phyloP scores from a whole-genome alignment of 2,113 vertebrate genomes.

The Hemiprocne comata region DNA sequence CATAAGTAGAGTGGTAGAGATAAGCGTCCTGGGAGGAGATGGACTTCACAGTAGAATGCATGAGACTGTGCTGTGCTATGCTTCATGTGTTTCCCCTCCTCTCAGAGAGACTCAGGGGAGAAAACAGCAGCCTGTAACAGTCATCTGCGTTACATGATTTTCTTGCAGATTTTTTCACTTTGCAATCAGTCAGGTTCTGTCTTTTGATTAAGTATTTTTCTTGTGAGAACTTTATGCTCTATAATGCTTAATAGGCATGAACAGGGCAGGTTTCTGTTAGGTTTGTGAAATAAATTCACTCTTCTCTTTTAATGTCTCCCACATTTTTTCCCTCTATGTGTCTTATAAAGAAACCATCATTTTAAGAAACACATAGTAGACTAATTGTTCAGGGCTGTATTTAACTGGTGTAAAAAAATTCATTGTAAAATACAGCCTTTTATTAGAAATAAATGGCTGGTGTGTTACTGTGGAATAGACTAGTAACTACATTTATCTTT shows the following conservation, averaged over 20 bases:
- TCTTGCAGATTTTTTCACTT: not conserved
- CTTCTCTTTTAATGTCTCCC: not conserved
- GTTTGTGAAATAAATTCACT: not conserved
- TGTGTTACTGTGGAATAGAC: not conserved
- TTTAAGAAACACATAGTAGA: not conserved
- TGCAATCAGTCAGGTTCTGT: not conserved
- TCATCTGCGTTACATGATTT: not conserved
- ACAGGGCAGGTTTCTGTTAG: not conserved
- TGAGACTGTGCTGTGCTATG: not conserved
- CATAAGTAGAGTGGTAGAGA: constrained; percentile 6
- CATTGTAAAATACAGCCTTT: not conserved
- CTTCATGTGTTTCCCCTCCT: not conserved
- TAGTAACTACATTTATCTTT: not conserved
- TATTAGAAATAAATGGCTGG: not conserved
- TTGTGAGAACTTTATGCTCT: not conserved
- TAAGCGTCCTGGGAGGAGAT: not conserved
- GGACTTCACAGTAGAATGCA: not conserved
- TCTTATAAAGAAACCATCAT: not conserved
- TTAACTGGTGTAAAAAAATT: not conserved
- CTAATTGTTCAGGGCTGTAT: not conserved
- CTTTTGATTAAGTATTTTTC: not conserved
- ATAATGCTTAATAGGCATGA: not conserved
- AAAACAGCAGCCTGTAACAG: not conserved
- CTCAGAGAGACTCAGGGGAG: not conserved
- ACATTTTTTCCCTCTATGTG: not conserved